Base-by-base conservation (phyloP, 2,888 invertebrate genomes). In the Merodon equestris region DNA sequence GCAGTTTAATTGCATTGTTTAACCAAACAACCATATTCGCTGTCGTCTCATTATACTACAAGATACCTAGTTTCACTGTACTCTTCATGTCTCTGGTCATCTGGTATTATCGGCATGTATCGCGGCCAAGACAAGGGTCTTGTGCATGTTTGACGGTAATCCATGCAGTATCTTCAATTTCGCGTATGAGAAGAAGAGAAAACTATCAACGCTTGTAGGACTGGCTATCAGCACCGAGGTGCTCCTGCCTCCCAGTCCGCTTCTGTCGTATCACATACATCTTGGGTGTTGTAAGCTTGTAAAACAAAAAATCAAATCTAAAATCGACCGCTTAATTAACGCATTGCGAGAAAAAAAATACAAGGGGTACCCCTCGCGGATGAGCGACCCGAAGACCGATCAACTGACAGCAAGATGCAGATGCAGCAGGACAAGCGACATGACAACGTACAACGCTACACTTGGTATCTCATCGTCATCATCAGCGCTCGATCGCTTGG, bases 261-360 rank as follows among this genome's bases (percentile, higher is more conserved):
- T 27, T 40, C 36, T n/a, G n/a, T n/a, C n/a, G n/a, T n/a, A n/a
- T n/a, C n/a, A n/a, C n/a, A n/a, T n/a, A n/a, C 19, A 56, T 36
- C 36, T 36, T 10, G 36, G 36, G 36, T 36, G 10, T 9, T 36
- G 36, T 36, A 5, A n/a, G n/a, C n/a, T 27, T 27, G 27, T 27
- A 27, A 27, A 27, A 27, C 27, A n/a, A n/a, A n/a, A n/a, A 54
- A 9, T n/a, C n/a, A 40, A 66, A 60, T 44, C 66, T 67, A 27
- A 47, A 63, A 57, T 53, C 77, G 79, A 79, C 73, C 73, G 67
- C 63, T 68, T 79, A 73, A 73, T 79, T 79, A 73, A 79, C 73
- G 73, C 79, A 79, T 73, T 54, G 45, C 14, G 44, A 42, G 38
- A 34, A 18, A 34, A 42, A 45, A 27, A 44, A 40, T 19, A 47